These are phyloP conservation scores for Abrostola tripartita DNA, from an alignment of 2,888 invertebrate species.

Conservation along the genomic window DNA sequence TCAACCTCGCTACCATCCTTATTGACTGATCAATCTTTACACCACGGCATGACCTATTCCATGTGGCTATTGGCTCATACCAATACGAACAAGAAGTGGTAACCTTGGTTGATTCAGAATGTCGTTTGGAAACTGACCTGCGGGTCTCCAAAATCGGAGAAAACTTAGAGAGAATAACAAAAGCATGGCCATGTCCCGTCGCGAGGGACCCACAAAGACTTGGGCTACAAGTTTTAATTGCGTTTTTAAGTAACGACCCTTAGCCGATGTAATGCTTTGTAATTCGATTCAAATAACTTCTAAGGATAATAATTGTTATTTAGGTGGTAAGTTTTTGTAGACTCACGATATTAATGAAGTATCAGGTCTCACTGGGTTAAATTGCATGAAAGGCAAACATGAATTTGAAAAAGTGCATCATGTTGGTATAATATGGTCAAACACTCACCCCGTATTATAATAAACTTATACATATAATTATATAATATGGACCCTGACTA, in stretches of 20 bases:
- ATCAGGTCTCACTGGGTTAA: not conserved
- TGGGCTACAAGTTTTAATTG: slow-evolving; percentile 57
- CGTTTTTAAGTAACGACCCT: slow-evolving; percentile 54
- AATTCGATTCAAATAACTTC: slow-evolving; percentile 36
- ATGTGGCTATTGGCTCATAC: too few relatives aligned
- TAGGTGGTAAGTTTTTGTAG: not conserved
- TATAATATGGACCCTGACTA: too few relatives aligned
- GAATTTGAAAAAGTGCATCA: too few relatives aligned
- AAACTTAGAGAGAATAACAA: slow-evolving; percentile 34
- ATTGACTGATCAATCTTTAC: too few relatives aligned
- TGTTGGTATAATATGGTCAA: too few relatives aligned
- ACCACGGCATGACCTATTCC: too few relatives aligned
- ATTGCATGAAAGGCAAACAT: too few relatives aligned
- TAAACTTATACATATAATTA: too few relatives aligned
- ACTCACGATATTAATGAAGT: not conserved
- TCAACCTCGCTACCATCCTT: too few relatives aligned
- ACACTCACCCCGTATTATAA: too few relatives aligned
- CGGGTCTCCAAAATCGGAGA: slow-evolving; percentile 26
- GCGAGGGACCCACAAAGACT: slow-evolving; percentile 37
- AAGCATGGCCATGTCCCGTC: slow-evolving; percentile 30
- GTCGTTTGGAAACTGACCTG: not conserved
- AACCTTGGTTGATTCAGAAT: too few relatives aligned
- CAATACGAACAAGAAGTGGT: too few relatives aligned
- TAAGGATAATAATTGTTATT: slow-evolving; percentile 24
- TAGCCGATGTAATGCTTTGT: slow-evolving; percentile 38